A percentile compares a stretch with the other conserved stretches of the same genome.
Evolutionary conservation across 2,797 vertebrate genomes (phyloP).

Genomic region (Podargus strigoides): DNA sequence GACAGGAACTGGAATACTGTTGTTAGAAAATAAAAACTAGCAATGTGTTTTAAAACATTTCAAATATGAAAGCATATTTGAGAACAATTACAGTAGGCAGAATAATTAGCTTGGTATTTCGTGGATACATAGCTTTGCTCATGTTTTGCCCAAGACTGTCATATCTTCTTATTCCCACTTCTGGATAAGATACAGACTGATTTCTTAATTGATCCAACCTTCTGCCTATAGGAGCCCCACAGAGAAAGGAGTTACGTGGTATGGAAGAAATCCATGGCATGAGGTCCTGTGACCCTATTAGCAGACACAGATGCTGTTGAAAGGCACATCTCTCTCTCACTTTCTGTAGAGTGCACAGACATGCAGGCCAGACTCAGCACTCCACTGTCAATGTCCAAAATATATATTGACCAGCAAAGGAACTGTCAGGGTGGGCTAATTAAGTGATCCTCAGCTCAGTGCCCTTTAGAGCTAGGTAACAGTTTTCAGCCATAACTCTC

Average conservation of each 20-base stretch:
- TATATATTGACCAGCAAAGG: neutral
- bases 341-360: neutral
- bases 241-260: neutral
- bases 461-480: neutral
- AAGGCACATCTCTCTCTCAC: neutral
- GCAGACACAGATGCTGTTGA: neutral
- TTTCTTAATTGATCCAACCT: neutral
- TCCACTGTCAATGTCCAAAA: neutral
- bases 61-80: neutral
- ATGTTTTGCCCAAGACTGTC: neutral
- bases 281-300: accelerated
- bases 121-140: neutral
- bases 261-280: neutral
- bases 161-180: neutral
- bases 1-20: neutral
- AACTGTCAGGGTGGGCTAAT: neutral
- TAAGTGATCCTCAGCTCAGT: neutral
- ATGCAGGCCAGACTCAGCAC: neutral
- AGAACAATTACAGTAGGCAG: neutral
- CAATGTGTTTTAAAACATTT: neutral
- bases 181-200: neutral
- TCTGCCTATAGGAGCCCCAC: neutral
- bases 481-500: neutral
- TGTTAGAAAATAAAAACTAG: neutral
- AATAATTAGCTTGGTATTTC: constrained; percentile 22